These are phyloP conservation scores for Drosophila falleni DNA, from an alignment of 2,888 invertebrate genomes.

Conservation along the genomic window DNA sequence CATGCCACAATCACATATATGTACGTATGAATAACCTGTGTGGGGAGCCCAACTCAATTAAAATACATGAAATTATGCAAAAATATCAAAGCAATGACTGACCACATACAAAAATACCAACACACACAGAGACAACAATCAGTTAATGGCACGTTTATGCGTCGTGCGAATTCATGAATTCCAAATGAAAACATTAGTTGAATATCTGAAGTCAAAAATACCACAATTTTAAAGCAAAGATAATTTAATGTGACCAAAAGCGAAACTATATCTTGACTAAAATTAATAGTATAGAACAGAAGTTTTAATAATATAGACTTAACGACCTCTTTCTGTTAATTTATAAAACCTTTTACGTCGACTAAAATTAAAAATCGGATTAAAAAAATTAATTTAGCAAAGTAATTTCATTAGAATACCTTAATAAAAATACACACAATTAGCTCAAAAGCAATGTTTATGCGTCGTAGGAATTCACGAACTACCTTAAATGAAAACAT, in stretches of 20 bases:
- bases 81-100: slow-evolving; percentile 52
- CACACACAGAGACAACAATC: slow-evolving; percentile 15
- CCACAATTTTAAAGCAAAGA: not conserved
- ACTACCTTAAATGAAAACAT: not conserved
- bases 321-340: no score
- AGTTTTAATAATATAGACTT: no score
- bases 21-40: not conserved
- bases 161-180: not conserved
- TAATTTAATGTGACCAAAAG: no score
- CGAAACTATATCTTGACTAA: no score
- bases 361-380: no score
- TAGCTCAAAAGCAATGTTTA: not conserved
- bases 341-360: no score
- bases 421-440: not conserved
- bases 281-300: no score
- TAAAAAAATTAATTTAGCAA: no score
- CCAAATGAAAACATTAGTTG: not conserved
- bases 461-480: not conserved
- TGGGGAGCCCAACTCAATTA: slow-evolving; percentile 65
- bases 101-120: slow-evolving; percentile 20
- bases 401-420: no score
- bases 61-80: slow-evolving; percentile 73
- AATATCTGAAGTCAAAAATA: not conserved
- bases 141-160: slow-evolving; percentile 24
- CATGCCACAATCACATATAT: not conserved